These are phyloP conservation scores for Rhinoderma darwinii DNA, from an alignment of 2,113 vertebrate genomes.

Conservation along the genomic window DNA sequence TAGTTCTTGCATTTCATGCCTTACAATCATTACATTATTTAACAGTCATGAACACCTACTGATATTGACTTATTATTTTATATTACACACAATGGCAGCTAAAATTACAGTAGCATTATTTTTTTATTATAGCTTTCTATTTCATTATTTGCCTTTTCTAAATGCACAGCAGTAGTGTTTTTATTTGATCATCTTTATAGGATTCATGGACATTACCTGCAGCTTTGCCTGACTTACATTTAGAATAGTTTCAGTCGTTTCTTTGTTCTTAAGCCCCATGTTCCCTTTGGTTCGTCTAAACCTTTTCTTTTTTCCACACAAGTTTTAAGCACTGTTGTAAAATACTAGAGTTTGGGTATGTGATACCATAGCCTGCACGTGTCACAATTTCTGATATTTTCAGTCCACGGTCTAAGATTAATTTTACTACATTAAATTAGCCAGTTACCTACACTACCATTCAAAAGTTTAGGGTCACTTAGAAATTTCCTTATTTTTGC, in stretches of 20 bases:
- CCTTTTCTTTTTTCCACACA: not conserved
- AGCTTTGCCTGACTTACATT: slow-evolving; percentile 35
- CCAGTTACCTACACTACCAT: too few species aligned
- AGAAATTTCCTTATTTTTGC: too few species aligned
- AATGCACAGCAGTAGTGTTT: slow-evolving; percentile 31
- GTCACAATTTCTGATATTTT: not conserved
- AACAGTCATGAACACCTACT: slow-evolving; percentile 24
- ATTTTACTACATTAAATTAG: not conserved
- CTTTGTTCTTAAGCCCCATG: slow-evolving; percentile 28
- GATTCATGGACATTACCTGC: slow-evolving; percentile 18
- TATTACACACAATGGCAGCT: slow-evolving; percentile 13
- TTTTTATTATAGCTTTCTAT: slow-evolving; percentile 17
- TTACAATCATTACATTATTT: not conserved
- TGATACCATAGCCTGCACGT: not conserved
- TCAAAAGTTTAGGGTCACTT: too few species aligned
- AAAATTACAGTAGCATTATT: not conserved
- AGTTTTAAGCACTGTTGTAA: not conserved
- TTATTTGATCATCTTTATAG: slow-evolving; percentile 15
- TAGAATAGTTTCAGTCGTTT: slow-evolving; percentile 43
- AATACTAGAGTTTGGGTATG: not conserved
- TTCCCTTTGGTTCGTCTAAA: not conserved
- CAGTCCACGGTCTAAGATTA: too few species aligned
- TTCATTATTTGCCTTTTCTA: not conserved
- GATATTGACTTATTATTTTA: slow-evolving; percentile 15
- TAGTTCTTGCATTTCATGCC: not conserved